A percentile compares a stretch with the other conserved stretches of the same genome.
These are phyloP conservation scores for Botia kubotai DNA, from an alignment of 2,797 vertebrate species.

Conservation along the genomic window DNA sequence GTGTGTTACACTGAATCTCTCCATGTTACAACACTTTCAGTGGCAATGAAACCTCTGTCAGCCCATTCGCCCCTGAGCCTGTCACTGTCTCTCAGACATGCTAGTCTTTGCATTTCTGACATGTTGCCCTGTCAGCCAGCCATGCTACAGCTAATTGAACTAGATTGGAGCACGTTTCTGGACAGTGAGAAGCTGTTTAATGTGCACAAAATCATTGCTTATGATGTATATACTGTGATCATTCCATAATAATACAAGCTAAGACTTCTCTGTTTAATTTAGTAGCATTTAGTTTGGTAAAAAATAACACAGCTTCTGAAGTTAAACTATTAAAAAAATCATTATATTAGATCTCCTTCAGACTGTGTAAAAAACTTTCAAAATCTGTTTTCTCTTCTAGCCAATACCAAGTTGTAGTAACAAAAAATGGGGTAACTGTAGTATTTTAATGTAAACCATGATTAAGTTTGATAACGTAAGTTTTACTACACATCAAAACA, in stretches of 20 bases:
- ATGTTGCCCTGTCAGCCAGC: conserved; percentile 6
- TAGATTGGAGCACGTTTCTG: conserved; percentile 19
- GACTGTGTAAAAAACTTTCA: too few species aligned
- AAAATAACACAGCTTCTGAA: neutral
- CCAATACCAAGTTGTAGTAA: too few species aligned
- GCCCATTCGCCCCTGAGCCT: neutral
- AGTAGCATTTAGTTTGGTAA: neutral
- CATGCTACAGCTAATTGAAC: conserved; percentile 7
- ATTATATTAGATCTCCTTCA: too few species aligned
- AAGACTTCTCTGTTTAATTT: neutral
- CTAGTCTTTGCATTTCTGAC: conserved; percentile 13
- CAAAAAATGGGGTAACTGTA: too few species aligned
- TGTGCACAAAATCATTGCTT: neutral
- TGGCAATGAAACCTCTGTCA: conserved; percentile 10
- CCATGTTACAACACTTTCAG: conserved; percentile 4
- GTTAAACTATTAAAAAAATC: neutral
- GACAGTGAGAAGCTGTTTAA: conserved; percentile 15
- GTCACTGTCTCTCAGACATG: conserved; percentile 11
- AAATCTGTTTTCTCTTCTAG: too few species aligned
- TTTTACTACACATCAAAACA: too few species aligned
- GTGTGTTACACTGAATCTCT: neutral
- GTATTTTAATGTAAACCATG: too few species aligned
- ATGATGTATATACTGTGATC: neutral
- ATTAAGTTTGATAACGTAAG: too few species aligned
- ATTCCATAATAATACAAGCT: neutral